Conservation (phyloP, 2,797 vertebrate species). For the Centroberyx gerrardi region DNA sequence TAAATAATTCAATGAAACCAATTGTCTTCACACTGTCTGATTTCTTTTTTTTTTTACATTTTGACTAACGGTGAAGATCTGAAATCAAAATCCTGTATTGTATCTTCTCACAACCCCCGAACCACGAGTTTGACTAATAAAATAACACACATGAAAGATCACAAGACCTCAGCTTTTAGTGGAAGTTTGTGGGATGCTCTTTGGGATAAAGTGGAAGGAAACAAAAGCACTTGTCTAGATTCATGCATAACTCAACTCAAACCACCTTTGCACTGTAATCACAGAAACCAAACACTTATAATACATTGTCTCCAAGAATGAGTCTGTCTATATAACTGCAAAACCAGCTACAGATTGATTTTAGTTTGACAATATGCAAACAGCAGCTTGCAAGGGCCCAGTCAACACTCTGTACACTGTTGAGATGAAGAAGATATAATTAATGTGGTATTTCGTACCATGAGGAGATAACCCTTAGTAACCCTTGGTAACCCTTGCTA, state of each 20-base stretch:
- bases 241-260: conserved; percentile 52
- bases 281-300: conserved; percentile 46
- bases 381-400: conserved; percentile 13
- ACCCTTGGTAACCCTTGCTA: not conserved
- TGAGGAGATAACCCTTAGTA: not conserved
- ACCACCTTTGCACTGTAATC: conserved; percentile 32
- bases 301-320: conserved; percentile 29
- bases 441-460: not conserved
- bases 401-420: conserved; percentile 17
- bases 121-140: conserved; percentile 40
- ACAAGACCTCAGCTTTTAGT: conserved; percentile 56
- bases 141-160: conserved; percentile 51
- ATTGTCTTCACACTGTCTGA: conserved; percentile 5
- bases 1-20: conserved; percentile 48
- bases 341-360: conserved; percentile 44
- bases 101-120: conserved; percentile 8
- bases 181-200: conserved; percentile 69
- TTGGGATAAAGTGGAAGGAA: conserved; percentile 69
- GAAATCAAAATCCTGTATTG: conserved; percentile 26
- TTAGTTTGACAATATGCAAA: conserved; percentile 33
- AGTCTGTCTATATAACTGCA: conserved; percentile 33
- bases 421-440: not conserved
- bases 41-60: conserved; percentile 21
- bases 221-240: conserved; percentile 55
- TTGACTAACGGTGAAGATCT: conserved; percentile 20